Conservation (phyloP, 2,113 vertebrate genomes). For the Microtus oregoni region DNA sequence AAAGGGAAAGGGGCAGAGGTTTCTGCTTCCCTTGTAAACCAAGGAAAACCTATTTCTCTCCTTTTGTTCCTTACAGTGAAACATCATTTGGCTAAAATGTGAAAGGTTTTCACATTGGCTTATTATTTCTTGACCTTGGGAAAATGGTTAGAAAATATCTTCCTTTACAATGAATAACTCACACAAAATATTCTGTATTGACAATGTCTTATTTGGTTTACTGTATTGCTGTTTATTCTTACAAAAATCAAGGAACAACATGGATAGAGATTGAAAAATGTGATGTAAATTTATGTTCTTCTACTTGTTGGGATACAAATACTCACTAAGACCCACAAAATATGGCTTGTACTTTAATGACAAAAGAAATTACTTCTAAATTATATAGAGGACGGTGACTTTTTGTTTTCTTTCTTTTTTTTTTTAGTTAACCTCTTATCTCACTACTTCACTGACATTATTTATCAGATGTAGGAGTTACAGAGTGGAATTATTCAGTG, state of each 20-base stretch:
- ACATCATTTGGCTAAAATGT: background rate
- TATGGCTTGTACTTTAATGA: background rate
- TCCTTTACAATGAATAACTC: slow-evolving; percentile 5
- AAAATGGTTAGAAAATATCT: background rate
- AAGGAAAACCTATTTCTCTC: background rate
- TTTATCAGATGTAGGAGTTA: background rate
- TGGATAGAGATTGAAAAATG: background rate
- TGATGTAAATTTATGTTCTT: background rate
- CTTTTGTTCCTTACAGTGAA: background rate
- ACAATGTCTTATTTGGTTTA: background rate
- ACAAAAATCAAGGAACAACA: background rate
- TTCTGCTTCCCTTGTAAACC: background rate
- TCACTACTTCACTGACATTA: background rate
- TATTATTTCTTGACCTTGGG: background rate
- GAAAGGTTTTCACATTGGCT: background rate
- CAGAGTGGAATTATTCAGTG: background rate
- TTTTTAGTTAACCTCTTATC: background rate
- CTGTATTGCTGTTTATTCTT: background rate
- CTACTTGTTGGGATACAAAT: background rate
- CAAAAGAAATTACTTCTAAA: background rate
- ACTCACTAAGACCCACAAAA: background rate
- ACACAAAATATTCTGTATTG: background rate
- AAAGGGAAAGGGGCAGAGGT: rapidly evolving
- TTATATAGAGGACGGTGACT: background rate
- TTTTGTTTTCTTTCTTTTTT: background rate